A percentile compares a stretch with the other conserved stretches of the same genome.
phyloP scores from a whole-genome alignment of 2,888 invertebrate species.

The Nycteola revayana region DNA sequence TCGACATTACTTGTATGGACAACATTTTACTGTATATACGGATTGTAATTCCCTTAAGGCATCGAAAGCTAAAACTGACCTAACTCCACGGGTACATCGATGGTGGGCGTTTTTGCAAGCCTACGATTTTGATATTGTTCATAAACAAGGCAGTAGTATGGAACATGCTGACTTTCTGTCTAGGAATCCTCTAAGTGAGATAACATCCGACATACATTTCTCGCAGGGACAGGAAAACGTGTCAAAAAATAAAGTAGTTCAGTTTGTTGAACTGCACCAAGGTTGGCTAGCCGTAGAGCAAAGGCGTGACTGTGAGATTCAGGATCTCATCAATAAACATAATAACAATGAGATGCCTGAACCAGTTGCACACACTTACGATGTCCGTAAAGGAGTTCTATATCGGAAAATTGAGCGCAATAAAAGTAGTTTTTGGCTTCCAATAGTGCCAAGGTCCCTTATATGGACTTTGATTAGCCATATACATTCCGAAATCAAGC shows the following conservation, averaged over 20 bases:
- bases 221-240: neutral
- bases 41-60: conserved; percentile 30
- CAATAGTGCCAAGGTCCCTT: conserved; percentile 22
- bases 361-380: conserved; percentile 22
- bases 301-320: conserved; percentile 25
- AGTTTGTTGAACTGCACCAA: conserved; percentile 18
- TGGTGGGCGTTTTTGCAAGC: conserved; percentile 28
- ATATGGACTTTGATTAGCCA: conserved; percentile 30
- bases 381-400: conserved; percentile 21
- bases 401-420: conserved; percentile 27
- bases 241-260: conserved; percentile 1
- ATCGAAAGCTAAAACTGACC: conserved; percentile 21
- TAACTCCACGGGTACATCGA: no score
- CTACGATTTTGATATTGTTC: conserved; percentile 24
- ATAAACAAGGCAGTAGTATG: conserved; percentile 20
- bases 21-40: conserved; percentile 23
- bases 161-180: conserved; percentile 7
- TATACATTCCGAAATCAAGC: conserved; percentile 12
- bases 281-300: conserved; percentile 33
- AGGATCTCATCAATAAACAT: conserved; percentile 15
- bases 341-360: conserved; percentile 1
- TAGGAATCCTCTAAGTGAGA: conserved; percentile 26
- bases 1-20: conserved; percentile 6
- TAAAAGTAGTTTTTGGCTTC: conserved; percentile 20
- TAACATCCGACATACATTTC: conserved; percentile 1